Evolutionary conservation across 1,140 invertebrate genomes (phyloP), one percentile per base, ranked within the genome.

Genomic region (Nasonia giraulti): DNA sequence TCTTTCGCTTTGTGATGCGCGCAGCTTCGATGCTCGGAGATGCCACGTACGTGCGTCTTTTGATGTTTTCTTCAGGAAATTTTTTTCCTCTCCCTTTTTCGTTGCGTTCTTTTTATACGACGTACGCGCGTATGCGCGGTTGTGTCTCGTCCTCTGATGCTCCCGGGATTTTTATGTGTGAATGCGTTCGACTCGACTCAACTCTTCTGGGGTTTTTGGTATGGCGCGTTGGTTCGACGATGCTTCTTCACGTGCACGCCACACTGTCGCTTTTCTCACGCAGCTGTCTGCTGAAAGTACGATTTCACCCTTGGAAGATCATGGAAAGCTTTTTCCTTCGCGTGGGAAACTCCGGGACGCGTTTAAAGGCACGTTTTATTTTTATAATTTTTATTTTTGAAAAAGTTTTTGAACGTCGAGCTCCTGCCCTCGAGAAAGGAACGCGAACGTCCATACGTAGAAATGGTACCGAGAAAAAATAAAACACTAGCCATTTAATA

Each of bases 401-500:
- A 55, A 55, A 37, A 37, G 33, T 37, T 62, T 85, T 85, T 47
- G 69, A 84, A n/a, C 68, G 44, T 80, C 69, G 33, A 80, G 73
- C 71, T 66, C 80, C 66, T 84, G 55, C n/a, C 12, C 77, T 80
- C 27, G 33, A 55, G 27, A 73, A 31, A 20, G 14, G 79, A 62
- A 66, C 55, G 27, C 33, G 47, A 74, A 75, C n/a, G 3, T 66
- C 23, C 44, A 40, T 80, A 74, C 69, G 23, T 50, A 40, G 77
- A 47, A 50, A 33, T 31, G 62, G 76, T 23, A 73, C 31, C 37
- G 31, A 79, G 44, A 69, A 78, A 82, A 80, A 81, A 77, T 44
- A 82, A 85, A 85, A 82, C 80, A 81, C 71, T 85, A 85, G 74
- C 77, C 75, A 44, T 85, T 85, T 85, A 85, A 85, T 85, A 82